phyloP scores from a whole-genome alignment of 2,888 invertebrate genomes.

The Amphipoea lucens region DNA sequence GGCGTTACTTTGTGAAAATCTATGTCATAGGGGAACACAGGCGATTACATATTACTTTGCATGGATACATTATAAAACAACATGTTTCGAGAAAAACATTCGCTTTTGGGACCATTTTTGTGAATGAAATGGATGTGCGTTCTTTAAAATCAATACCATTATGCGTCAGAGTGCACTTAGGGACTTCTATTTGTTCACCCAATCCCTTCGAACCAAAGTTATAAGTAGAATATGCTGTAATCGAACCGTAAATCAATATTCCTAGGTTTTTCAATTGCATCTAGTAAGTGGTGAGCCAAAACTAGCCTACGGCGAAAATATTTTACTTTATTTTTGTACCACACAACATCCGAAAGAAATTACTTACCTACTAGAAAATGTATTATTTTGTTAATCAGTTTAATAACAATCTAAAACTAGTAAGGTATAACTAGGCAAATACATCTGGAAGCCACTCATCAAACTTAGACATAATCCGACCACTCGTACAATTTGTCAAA shows the following conservation, averaged over 20 bases:
- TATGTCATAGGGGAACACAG: not conserved
- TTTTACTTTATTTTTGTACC: not conserved
- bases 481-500: constrained; percentile 42
- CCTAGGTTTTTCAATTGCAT: not conserved
- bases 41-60: not conserved
- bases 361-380: not conserved
- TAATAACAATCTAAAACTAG: not conserved
- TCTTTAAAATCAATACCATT: not conserved
- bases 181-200: not conserved
- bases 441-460: constrained; percentile 20
- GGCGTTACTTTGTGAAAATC: not conserved
- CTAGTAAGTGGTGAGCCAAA: not conserved
- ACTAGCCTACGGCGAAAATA: not conserved
- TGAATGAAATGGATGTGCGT: not conserved
- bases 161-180: not conserved
- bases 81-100: not conserved
- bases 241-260: not conserved
- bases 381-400: not conserved
- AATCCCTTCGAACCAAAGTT: not conserved
- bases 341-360: not conserved
- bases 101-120: not conserved
- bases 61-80: not conserved
- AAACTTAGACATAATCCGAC: constrained; percentile 31
- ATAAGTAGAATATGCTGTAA: not conserved
- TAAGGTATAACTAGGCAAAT: not conserved